Percentiles rank a stretch among this genome's conserved stretches.
Conservation (phyloP, 2,113 vertebrate genomes). For the Mustelus asterias region DNA sequence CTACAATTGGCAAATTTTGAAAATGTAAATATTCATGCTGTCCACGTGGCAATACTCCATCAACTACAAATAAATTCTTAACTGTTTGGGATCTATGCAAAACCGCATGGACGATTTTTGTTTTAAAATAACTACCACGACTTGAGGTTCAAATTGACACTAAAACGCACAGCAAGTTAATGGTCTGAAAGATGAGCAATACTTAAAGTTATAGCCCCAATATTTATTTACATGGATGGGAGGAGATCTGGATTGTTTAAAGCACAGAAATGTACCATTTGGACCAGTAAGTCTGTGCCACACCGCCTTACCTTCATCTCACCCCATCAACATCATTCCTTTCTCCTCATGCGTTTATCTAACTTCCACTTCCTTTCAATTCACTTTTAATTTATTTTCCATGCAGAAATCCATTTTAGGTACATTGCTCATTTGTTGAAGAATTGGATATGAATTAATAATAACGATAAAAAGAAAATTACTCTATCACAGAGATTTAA, state of each 20-base stretch:
- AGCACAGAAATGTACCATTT: background rate
- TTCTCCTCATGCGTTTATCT: background rate
- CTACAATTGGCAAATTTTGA: background rate
- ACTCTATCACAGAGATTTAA: no score
- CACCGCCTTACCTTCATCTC: background rate
- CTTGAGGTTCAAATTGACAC: background rate
- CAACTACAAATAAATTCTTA: background rate
- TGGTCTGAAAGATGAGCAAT: background rate
- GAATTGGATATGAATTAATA: background rate
- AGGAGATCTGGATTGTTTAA: background rate
- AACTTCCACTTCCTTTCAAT: background rate
- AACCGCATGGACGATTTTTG: background rate
- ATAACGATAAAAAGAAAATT: background rate
- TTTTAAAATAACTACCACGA: background rate
- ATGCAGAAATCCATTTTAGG: no score
- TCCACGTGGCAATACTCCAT: background rate
- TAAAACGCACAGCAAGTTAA: background rate
- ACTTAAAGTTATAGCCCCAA: background rate
- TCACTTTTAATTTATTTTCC: no score
- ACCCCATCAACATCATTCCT: background rate
- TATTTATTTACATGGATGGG: background rate
- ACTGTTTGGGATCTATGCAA: background rate
- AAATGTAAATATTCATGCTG: conserved; percentile 8
- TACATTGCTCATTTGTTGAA: no score
- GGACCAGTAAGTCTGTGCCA: background rate